Conservation (phyloP, 37 sponge, comb jelly and placozoan genomes). For the Eunapius fragilis region DNA sequence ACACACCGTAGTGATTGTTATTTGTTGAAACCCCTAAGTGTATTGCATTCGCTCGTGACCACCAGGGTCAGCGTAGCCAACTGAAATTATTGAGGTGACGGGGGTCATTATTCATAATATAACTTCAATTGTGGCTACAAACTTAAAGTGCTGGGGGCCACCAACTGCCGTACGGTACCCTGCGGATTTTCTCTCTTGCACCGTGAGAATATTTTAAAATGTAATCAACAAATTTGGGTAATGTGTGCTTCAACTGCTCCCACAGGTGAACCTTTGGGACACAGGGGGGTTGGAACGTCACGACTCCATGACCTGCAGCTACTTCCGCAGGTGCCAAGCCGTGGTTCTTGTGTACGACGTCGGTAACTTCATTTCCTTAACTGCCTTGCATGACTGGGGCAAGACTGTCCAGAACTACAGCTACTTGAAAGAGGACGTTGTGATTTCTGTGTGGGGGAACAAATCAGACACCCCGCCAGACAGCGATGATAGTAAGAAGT, state of each 20-base stretch:
- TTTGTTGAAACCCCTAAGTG: too few species aligned
- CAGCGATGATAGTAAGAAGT: not conserved
- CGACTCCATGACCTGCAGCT: conserved; percentile 41
- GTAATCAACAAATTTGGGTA: too few species aligned
- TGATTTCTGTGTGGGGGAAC: conserved; percentile 56
- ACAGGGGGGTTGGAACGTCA: conserved; percentile 44
- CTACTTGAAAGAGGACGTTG: conserved; percentile 1
- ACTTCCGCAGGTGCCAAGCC: conserved; percentile 35
- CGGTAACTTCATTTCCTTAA: conserved; percentile 7
- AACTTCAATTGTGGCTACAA: too few species aligned
- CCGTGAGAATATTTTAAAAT: too few species aligned
- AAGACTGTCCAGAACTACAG: not conserved
- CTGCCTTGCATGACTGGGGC: conserved; percentile 30
- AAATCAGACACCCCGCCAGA: not conserved
- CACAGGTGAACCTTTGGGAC: conserved; percentile 54
- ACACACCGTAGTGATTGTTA: too few species aligned
- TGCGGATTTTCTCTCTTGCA: too few species aligned
- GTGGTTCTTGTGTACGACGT: conserved; percentile 54
- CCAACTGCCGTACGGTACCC: too few species aligned
- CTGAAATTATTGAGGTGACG: too few species aligned
- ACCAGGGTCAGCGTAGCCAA: too few species aligned
- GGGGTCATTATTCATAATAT: too few species aligned
- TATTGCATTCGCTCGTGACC: too few species aligned
- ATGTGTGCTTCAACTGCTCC: not conserved
- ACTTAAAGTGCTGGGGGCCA: too few species aligned